These are phyloP conservation scores for Pachypsylla venusta DNA, from an alignment of 1,140 invertebrate species.

Conservation along the genomic window DNA sequence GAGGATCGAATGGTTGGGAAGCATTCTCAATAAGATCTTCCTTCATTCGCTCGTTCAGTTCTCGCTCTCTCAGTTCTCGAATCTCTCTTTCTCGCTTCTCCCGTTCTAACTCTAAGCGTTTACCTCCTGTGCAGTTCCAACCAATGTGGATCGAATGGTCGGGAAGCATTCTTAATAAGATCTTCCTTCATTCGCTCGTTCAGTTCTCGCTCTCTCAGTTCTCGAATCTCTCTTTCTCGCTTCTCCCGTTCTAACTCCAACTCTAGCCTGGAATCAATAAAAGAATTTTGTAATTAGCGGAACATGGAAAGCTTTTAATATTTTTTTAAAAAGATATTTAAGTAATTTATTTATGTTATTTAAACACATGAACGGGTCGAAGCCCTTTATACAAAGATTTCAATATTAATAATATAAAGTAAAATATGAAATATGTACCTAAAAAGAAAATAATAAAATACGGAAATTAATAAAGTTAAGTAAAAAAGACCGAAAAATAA, in stretches of 20 bases:
- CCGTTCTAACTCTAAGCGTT: slow-evolving; percentile 47
- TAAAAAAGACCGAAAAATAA: no score
- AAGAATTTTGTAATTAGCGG: no score
- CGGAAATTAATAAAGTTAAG: no score
- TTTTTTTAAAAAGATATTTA: no score
- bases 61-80: slow-evolving; percentile 65
- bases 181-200: slow-evolving; percentile 71
- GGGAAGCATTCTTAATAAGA: slow-evolving; percentile 51
- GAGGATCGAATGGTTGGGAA: slow-evolving; percentile 60
- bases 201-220: slow-evolving; percentile 67
- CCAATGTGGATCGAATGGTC: slow-evolving; percentile 74
- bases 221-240: slow-evolving; percentile 64
- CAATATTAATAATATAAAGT: no score
- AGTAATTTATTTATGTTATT: no score
- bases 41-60: slow-evolving; percentile 57
- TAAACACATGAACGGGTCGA: no score
- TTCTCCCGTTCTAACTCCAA: slow-evolving; percentile 65
- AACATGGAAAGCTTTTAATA: no score
- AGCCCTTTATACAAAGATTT: no score
- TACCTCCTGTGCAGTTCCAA: slow-evolving; percentile 67
- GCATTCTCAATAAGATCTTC: slow-evolving; percentile 64
- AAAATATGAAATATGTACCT: no score
- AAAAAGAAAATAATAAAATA: no score
- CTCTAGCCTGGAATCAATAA: no score
- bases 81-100: slow-evolving; percentile 73